Evolutionary conservation across 2,113 vertebrate species (phyloP).

Genomic region (Tenrec ecaudatus): DNA sequence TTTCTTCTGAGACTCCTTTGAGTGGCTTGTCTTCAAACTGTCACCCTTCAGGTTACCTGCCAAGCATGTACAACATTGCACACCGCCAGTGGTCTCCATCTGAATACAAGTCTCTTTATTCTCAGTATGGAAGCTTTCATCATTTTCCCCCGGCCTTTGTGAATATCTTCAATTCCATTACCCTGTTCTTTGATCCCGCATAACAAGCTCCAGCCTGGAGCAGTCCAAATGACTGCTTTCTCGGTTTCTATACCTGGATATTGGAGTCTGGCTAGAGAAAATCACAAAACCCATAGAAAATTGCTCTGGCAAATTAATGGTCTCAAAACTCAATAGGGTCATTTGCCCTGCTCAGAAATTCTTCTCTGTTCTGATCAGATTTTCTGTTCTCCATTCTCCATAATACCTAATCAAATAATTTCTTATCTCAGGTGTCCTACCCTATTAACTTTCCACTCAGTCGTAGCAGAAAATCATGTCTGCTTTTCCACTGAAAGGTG

Average conservation of each 20-base stretch:
- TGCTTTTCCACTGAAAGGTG: constrained; percentile 19
- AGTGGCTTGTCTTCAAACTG: not conserved
- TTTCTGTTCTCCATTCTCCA: constrained; percentile 49
- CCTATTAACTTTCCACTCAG: not conserved
- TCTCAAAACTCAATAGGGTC: not conserved
- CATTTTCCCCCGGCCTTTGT: not conserved
- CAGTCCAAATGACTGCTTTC: constrained; percentile 7
- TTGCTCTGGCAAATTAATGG: not conserved
- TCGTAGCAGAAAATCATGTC: constrained; percentile 37
- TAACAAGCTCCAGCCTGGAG: not conserved
- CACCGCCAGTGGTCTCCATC: not conserved
- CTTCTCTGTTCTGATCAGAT: not conserved
- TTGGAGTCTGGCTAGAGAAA: constrained; percentile 16
- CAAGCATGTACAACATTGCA: not conserved
- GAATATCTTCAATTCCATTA: constrained; percentile 11
- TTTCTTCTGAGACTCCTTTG: not conserved
- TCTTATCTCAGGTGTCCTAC: not conserved
- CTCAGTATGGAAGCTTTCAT: not conserved
- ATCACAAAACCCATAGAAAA: constrained; percentile 37
- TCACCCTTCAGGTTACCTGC: not conserved
- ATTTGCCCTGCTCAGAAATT: not conserved
- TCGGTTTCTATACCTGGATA: not conserved
- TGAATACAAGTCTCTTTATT: not conserved
- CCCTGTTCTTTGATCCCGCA: not conserved
- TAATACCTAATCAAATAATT: constrained; percentile 47